Evolutionary conservation across 2,113 vertebrate species (phyloP), one percentile per base, ranked within the genome.

Genomic region (Nymphicus hollandicus): DNA sequence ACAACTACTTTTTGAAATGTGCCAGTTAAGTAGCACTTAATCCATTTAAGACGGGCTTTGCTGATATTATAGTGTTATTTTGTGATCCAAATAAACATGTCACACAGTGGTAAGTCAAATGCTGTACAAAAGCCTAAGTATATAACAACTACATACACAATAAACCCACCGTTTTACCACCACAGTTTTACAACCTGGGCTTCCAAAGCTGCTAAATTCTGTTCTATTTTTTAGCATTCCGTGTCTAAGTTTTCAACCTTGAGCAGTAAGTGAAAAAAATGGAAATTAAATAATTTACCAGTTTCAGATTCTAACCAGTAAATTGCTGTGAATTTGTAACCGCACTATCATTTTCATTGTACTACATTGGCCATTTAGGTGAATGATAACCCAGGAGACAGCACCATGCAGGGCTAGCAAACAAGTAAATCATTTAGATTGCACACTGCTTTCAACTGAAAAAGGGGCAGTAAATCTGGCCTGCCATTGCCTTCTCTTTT

Each of bases 401-500:
- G 96, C 93, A 96, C 95, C 96, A 95, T 78, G 96, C 92, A 86
- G 96, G 94, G 90, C 93, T 96, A 91, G 91, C 86, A 97, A 97
- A 96, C 96, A 97, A 96, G 96, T 97, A 97, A 97, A 97, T 97
- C 96, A 97, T 92, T 95, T 96, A 93, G 94, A 97, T 91, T 97
- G 95, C 83, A 87, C 78, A 71, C 96, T 94, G 93, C 89, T 95
- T 96, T 97, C 94, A 91, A 44, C 80, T 95, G 95, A 88, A 97
- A 97, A 97, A 93, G 89, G 83, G 65, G 86, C 92, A 93, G 90
- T 97, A 97, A 97, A 95, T 97, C 95, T 97, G 93, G 46, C 91
- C 86, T 93, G 93, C 88, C 94, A 77, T 58, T 89, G 96, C 93
- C 88, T 95, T 50, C 70, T 91, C 94, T 97, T 97, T 95, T 95